These are phyloP conservation scores for Merodon equestris DNA, from an alignment of 2,888 invertebrate species.

Conservation along the genomic window DNA sequence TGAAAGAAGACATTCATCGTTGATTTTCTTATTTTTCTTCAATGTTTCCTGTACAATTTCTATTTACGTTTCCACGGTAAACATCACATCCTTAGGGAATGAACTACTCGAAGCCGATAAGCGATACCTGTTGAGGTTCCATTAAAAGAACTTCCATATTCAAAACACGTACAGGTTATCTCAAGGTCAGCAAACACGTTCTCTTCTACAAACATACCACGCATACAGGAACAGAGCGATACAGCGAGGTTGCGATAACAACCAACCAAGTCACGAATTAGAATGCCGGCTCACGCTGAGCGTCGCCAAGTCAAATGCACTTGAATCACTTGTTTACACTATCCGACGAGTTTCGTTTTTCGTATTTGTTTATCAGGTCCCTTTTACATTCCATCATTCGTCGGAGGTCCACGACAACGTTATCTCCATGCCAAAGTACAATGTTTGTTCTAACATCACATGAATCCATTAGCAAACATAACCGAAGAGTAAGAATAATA, in stretches of 20 bases:
- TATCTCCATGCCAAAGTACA: not conserved
- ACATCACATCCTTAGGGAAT: too few relatives aligned
- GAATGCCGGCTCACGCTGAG: constrained; percentile 15
- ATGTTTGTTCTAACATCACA: constrained; percentile 53
- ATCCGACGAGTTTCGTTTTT: not conserved
- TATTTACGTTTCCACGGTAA: too few relatives aligned
- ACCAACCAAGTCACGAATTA: not conserved
- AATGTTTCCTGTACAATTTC: too few relatives aligned
- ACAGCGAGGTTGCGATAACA: not conserved
- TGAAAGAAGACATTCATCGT: too few relatives aligned
- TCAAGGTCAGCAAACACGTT: constrained; percentile 60
- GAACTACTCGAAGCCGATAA: not conserved
- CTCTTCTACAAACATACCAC: not conserved
- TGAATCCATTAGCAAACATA: constrained; percentile 56
- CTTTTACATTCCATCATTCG: not conserved
- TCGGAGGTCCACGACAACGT: not conserved
- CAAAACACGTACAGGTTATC: constrained; percentile 54
- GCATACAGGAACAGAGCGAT: not conserved
- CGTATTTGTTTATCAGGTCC: constrained; percentile 50
- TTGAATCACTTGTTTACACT: constrained; percentile 58
- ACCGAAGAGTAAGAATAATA: constrained; percentile 18
- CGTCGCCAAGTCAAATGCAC: constrained; percentile 14
- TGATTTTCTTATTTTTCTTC: not conserved
- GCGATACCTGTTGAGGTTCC: constrained; percentile 43
- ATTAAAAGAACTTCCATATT: constrained; percentile 30